Evolutionary conservation across 2,888 invertebrate species (phyloP).

Genomic region (Drosophila rubida): DNA sequence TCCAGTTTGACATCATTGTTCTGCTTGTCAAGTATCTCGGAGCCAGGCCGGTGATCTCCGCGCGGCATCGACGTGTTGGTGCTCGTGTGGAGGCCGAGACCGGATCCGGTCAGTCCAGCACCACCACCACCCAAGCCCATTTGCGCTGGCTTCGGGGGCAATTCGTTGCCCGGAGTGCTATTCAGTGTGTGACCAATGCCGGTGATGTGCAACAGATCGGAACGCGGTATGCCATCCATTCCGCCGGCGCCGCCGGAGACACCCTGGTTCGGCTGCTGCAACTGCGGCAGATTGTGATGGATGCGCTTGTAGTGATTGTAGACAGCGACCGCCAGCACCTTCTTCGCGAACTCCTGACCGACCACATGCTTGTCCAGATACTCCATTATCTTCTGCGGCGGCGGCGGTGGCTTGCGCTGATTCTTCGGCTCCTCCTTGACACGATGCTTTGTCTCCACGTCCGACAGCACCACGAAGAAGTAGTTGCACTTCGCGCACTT

Average conservation of each 20-base stretch:
- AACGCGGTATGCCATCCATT: conserved; percentile 82
- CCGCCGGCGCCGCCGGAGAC: conserved; percentile 45
- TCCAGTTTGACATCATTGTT: conserved; percentile 94
- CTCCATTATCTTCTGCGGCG: conserved; percentile 98
- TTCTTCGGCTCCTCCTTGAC: conserved; percentile 91
- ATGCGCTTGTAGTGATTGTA: conserved; percentile 99
- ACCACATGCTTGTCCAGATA: conserved; percentile 98
- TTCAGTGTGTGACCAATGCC: conserved; percentile 90
- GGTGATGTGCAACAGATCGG: conserved; percentile 93
- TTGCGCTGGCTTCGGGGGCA: conserved; percentile 77
- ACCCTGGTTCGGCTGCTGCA: conserved; percentile 65
- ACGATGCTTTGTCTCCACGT: conserved; percentile 94
- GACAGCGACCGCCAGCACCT: conserved; percentile 98
- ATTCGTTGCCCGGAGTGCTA: conserved; percentile 82
- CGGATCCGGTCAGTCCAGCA: conserved; percentile 50
- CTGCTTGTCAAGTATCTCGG: conserved; percentile 93
- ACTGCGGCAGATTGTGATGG: conserved; percentile 93
- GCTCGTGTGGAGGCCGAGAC: conserved; percentile 46
- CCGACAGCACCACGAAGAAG: conserved; percentile 97
- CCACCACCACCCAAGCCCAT: conserved; percentile 63
- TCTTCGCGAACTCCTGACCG: conserved; percentile 98
- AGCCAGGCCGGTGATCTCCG: conserved; percentile 86
- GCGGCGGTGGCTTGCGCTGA: conserved; percentile 94
- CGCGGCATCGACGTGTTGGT: conserved; percentile 28
- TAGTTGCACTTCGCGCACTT: conserved; percentile 99